These are phyloP conservation scores for Hymenopus coronatus DNA, from an alignment of 2,888 invertebrate genomes.

Conservation along the genomic window DNA sequence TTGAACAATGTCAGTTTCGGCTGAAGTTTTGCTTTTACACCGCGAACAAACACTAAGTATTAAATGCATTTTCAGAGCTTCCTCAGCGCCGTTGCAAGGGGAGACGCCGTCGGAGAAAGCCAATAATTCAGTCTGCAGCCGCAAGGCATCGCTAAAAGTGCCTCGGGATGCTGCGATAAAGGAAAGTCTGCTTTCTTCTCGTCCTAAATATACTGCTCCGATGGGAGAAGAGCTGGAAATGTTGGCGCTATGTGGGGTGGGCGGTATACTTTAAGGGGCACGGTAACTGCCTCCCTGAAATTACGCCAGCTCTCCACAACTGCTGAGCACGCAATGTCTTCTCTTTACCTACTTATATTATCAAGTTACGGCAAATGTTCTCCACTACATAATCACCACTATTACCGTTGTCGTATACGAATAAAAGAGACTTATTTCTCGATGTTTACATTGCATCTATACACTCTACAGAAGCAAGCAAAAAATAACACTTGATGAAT, in stretches of 20 bases:
- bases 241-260: not conserved
- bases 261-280: not conserved
- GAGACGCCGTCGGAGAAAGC: not conserved
- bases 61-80: not conserved
- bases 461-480: too few relatives aligned
- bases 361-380: not conserved
- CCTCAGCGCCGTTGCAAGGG: not conserved
- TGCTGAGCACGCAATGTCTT: not conserved
- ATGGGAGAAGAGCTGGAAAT: not conserved
- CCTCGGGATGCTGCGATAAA: not conserved
- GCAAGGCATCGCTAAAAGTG: not conserved
- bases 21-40: too few relatives aligned
- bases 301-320: not conserved
- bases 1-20: too few relatives aligned
- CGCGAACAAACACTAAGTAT: not conserved
- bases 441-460: too few relatives aligned
- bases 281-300: not conserved
- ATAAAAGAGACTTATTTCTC: too few relatives aligned
- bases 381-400: not conserved
- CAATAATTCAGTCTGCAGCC: not conserved
- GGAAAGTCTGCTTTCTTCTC: not conserved
- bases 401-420: not conserved
- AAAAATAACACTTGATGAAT: too few relatives aligned
- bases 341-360: not conserved
- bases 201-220: not conserved